Conservation (phyloP, 2,888 invertebrate genomes). For the Teleiodes luculella region DNA sequence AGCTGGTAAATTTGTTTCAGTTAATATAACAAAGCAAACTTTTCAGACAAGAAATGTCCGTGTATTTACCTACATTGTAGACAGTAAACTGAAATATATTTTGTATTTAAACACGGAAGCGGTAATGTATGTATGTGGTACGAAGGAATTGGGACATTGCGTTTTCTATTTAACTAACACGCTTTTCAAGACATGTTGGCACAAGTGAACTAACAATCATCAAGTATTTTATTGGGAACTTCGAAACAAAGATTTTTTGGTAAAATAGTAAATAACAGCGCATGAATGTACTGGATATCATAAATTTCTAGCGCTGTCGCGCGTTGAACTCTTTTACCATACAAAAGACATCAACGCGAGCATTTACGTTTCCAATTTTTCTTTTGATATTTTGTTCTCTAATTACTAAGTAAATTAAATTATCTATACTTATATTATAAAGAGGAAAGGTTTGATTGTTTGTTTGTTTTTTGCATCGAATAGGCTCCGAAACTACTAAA, state of each 20-base stretch:
- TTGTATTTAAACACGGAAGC: conserved; percentile 13
- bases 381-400: neutral
- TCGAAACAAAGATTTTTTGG: too few species aligned
- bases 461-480: too few species aligned
- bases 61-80: neutral
- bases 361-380: neutral
- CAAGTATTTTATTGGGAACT: conserved; percentile 39
- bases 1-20: neutral
- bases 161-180: conserved; percentile 26
- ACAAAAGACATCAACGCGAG: conserved; percentile 6
- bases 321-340: neutral
- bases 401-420: too few species aligned
- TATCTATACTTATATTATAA: too few species aligned
- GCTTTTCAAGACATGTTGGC: conserved; percentile 29
- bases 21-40: neutral
- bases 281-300: neutral
- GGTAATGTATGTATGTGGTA: conserved; percentile 14
- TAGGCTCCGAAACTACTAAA: too few species aligned
- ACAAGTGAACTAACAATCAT: conserved; percentile 32
- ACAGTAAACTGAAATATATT: conserved; percentile 13
- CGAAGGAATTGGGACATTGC: conserved; percentile 31
- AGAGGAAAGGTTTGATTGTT: too few species aligned
- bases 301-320: neutral
- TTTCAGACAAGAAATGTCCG: neutral
- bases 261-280: too few species aligned